A percentile compares a stretch with the other conserved stretches of the same genome.
Evolutionary conservation across 2,113 vertebrate genomes (phyloP).

Genomic region (Caranx melampygus): DNA sequence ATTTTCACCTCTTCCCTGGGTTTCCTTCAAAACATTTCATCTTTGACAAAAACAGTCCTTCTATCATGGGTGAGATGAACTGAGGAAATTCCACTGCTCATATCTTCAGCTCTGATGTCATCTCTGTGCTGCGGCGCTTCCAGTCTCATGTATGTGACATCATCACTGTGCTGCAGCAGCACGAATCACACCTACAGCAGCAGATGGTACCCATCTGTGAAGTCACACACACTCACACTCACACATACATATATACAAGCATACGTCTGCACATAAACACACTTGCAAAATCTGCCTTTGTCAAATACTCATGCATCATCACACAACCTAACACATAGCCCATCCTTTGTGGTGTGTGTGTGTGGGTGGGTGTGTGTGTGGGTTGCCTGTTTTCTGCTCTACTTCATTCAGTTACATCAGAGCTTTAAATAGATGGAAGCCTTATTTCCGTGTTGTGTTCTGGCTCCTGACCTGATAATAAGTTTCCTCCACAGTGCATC

Average conservation of each 20-base stretch:
- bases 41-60: too few species aligned
- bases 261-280: slow-evolving; percentile 3
- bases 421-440: slow-evolving; percentile 63
- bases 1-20: too few species aligned
- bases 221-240: too few species aligned
- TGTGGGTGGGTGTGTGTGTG: slow-evolving; percentile 33
- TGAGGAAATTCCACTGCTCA: too few species aligned
- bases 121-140: too few species aligned
- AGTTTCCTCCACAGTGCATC: slow-evolving; percentile 52
- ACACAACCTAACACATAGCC: slow-evolving; percentile 19
- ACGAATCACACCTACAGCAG: slow-evolving; percentile 4
- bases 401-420: slow-evolving; percentile 52
- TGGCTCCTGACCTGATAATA: slow-evolving; percentile 60
- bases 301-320: background rate
- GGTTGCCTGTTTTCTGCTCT: slow-evolving; percentile 35
- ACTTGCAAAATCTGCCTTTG: background rate
- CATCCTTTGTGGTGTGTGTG: slow-evolving; percentile 15
- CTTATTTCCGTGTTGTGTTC: slow-evolving; percentile 33
- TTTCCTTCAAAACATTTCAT: too few species aligned
- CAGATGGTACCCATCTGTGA: background rate
- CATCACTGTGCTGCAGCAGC: background rate
- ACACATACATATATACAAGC: too few species aligned
- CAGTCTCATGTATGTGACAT: too few species aligned
- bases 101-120: too few species aligned
- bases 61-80: too few species aligned